Evolutionary conservation across 2,113 vertebrate genomes (phyloP), one percentile per base, ranked within the genome.

Genomic region (Myotis lucifugus): DNA sequence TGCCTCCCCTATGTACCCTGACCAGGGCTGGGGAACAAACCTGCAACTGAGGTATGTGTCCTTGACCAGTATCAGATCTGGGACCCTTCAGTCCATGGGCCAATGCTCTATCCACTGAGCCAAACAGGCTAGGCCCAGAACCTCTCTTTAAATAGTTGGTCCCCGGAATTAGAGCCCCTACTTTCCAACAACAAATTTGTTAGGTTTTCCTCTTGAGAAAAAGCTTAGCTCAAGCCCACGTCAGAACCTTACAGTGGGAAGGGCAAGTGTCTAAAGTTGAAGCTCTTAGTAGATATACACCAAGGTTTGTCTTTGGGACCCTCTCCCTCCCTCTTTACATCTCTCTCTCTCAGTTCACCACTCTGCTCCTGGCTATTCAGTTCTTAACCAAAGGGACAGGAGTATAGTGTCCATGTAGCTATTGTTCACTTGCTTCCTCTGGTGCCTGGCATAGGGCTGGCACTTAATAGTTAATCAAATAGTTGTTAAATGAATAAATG

Each of bases 151-250:
- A 73, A 88, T 61, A 12, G 67, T 56, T 81, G 37, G 5, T 74
- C 3, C 3, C 29, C 23, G 27, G 79, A 79, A 90, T 74, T 69
- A 83, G 15, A 73, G 52, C 25, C 21, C 54, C 54, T 73, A 21
- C 87, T 96, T 48, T 64, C 56, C 69, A 73, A 40, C 17, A 85
- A 32, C 21, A 37, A 21, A 50, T 67, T 11, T 56, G 29, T 76
- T 46, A 50, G 48, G 37, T 42, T 90, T 77, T 37, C 32, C 64
- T 76, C 23, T 83, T 78, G 77, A 72, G 54, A 77, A 96, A 52
- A 74, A 64, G 25, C 46, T 77, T 32, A 81, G 74, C 23, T 17
- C 40, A 46, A 29, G 79, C 40, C 21, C 69, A 56, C 40, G 32
- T 84, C 46, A 82, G 76, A 72, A 27, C 12, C n/a, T 78, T 54